These are phyloP conservation scores for Drosophila lacertosa DNA, from an alignment of 1,140 invertebrate species.

Conservation along the genomic window DNA sequence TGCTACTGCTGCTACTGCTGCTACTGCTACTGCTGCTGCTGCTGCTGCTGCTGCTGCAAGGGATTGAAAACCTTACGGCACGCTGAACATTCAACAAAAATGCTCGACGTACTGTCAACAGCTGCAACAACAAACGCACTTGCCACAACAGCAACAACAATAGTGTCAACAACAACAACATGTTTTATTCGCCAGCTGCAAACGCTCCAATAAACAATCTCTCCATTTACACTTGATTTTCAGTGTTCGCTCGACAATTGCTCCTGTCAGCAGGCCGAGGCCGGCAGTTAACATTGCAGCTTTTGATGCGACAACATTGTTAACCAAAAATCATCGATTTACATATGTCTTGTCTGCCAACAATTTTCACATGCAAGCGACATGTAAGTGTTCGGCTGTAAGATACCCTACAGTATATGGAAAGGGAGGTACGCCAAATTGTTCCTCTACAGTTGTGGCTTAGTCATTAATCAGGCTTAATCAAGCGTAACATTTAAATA, in stretches of 20 bases:
- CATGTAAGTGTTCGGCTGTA: too few relatives aligned
- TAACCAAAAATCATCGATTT: slow-evolving; percentile 25
- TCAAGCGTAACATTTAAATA: too few relatives aligned
- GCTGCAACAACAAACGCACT: slow-evolving; percentile 3
- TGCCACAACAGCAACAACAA: slow-evolving; percentile 11
- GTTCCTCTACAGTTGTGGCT: too few relatives aligned
- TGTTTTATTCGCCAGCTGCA: slow-evolving; percentile 13
- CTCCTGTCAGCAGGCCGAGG: background rate
- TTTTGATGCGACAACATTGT: slow-evolving; percentile 16
- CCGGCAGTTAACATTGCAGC: background rate
- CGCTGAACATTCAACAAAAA: slow-evolving; percentile 29
- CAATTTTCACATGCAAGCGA: background rate
- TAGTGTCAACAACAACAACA: slow-evolving; percentile 26
- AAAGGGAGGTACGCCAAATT: too few relatives aligned
- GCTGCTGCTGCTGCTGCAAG: background rate
- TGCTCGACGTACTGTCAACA: background rate
- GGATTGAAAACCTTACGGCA: background rate
- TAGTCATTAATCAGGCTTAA: too few relatives aligned
- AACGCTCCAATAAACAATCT: slow-evolving; percentile 38
- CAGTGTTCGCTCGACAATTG: background rate
- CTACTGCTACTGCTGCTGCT: too few relatives aligned
- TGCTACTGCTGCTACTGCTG: too few relatives aligned
- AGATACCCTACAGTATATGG: background rate
- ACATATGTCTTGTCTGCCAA: slow-evolving; percentile 15
- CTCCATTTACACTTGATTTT: slow-evolving; percentile 49